phyloP scores from a whole-genome alignment of 2,888 invertebrate genomes.

The Anaspis maculata region DNA sequence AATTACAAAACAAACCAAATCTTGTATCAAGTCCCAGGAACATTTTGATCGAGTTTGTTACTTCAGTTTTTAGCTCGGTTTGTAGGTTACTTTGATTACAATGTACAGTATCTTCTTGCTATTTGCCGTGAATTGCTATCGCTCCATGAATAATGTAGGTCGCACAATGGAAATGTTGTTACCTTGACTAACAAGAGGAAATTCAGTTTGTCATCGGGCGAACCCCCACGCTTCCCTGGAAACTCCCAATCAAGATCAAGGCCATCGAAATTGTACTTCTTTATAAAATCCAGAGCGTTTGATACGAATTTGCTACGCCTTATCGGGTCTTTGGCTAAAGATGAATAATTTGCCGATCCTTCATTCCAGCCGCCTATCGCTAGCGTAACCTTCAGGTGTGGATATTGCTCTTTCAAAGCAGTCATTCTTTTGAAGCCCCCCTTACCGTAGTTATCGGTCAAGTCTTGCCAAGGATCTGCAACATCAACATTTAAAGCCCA shows the following conservation, averaged over 20 bases:
- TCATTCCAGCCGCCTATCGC: slow-evolving; percentile 93
- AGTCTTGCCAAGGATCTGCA: slow-evolving; percentile 71
- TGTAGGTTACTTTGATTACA: no score
- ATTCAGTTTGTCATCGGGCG: slow-evolving; percentile 64
- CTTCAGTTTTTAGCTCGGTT: not conserved
- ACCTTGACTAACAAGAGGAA: slow-evolving; percentile 71
- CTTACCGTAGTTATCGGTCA: slow-evolving; percentile 67
- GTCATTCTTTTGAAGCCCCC: slow-evolving; percentile 63
- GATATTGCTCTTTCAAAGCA: slow-evolving; percentile 55
- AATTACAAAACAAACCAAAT: no score
- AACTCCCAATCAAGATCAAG: slow-evolving; percentile 82
- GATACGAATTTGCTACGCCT: slow-evolving; percentile 59
- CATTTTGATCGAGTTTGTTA: not conserved
- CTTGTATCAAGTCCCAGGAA: no score
- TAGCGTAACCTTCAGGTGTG: slow-evolving; percentile 60
- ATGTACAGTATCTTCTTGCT: no score
- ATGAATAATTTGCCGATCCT: slow-evolving; percentile 67
- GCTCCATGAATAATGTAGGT: not conserved
- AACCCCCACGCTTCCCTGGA: slow-evolving; percentile 69
- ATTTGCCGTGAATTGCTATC: no score
- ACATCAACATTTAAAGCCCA: not conserved
- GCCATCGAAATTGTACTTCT: slow-evolving; percentile 64
- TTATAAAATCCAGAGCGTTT: slow-evolving; percentile 61
- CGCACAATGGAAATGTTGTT: slow-evolving; percentile 17
- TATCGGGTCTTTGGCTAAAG: slow-evolving; percentile 55